Percentiles rank a stretch among this genome's conserved stretches.
Conservation (phyloP, 2,113 vertebrate species). For the Myotis brandtii region DNA sequence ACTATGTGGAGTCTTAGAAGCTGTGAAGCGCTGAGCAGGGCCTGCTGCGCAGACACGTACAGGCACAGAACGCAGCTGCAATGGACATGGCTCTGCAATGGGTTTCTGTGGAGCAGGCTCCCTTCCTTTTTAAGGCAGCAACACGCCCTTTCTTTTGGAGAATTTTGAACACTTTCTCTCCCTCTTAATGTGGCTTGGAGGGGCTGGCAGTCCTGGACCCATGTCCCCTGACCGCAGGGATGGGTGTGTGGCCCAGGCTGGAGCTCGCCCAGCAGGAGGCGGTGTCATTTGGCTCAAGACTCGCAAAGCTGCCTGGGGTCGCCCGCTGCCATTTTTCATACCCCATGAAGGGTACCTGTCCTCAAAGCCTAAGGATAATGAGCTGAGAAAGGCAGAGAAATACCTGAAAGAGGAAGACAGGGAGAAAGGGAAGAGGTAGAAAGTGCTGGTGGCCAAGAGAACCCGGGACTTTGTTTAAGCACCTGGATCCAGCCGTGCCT, state of each 20-base stretch:
- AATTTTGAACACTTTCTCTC: background rate
- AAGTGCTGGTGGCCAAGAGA: background rate
- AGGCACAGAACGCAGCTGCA: fast-evolving
- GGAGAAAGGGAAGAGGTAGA: background rate
- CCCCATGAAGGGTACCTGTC: background rate
- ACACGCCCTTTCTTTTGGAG: background rate
- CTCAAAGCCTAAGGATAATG: background rate
- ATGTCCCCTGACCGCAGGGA: fast-evolving
- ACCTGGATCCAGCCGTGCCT: constrained; percentile 41
- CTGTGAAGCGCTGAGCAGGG: fast-evolving
- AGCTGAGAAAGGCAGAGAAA: background rate
- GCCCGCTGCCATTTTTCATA: background rate
- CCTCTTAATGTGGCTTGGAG: background rate
- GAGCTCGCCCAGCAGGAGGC: background rate
- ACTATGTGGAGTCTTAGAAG: background rate
- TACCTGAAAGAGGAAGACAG: background rate
- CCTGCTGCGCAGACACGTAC: background rate
- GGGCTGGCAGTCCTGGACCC: background rate
- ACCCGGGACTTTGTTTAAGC: background rate
- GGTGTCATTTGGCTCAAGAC: background rate
- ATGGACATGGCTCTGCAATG: background rate
- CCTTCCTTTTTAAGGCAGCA: background rate
- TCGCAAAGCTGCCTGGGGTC: background rate
- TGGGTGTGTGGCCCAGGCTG: background rate
- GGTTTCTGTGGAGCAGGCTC: background rate